Conservation (phyloP, 2,797 vertebrate genomes). For the Brachymystax lenok region DNA sequence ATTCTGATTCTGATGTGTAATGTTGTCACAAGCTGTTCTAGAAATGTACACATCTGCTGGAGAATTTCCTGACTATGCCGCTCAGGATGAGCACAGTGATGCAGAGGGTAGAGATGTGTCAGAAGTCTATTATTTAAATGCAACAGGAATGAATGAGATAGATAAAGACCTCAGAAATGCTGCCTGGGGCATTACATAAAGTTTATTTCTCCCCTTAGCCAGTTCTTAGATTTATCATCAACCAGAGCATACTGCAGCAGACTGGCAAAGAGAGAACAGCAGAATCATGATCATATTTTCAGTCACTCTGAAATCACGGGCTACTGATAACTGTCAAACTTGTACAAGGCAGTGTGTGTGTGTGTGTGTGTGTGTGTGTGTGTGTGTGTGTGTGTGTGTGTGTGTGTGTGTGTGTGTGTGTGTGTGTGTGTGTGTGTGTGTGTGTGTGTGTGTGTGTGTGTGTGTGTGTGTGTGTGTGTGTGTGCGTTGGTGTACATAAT, state of each 20-base stretch:
- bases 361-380: background rate
- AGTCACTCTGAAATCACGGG: no score
- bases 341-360: background rate
- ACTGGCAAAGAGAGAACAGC: background rate
- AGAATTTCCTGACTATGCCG: background rate
- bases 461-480: background rate
- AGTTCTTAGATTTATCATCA: background rate
- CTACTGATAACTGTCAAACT: no score
- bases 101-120: background rate
- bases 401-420: background rate
- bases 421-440: background rate
- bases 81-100: background rate
- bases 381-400: background rate
- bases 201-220: background rate
- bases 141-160: background rate
- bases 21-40: background rate
- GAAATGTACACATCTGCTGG: background rate
- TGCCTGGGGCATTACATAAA: background rate
- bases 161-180: slow-evolving; percentile 1
- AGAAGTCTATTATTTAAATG: background rate
- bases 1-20: background rate
- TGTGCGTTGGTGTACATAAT: background rate
- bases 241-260: background rate
- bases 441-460: slow-evolving; percentile 4
- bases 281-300: background rate